Base-by-base conservation (phyloP, 2,888 invertebrate species). In the Heliothis peltigera region DNA sequence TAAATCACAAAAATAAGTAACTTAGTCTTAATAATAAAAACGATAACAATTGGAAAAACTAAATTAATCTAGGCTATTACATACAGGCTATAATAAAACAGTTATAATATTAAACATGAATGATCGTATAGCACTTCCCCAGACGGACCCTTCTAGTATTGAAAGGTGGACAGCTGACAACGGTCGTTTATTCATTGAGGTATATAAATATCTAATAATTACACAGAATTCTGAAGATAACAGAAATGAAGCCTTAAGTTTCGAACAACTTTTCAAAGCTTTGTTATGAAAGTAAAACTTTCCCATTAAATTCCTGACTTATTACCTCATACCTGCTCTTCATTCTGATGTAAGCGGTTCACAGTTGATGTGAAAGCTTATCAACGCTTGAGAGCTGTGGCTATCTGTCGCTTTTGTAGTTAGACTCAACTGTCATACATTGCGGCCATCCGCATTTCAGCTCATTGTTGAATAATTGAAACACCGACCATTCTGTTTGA, bases 401-500 rank as follows among this genome's bases (percentile, higher is more conserved):
- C 21, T 49, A 59, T 48, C 43, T 19, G 57, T 60, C 46, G 28
- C 49, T 57, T 65, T 63, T 61, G 67, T 70, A 70, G 57, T 49
- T 57, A 35, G 56, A 39, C 60, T 25, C 10, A 64, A 53, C 46
- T 61, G 54, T 56, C 76, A 54, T 56, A 53, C 62, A 44, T 46
- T 59, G 58, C 53, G 54, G 44, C 64, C 55, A 58, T 63, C 56
- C 58, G 76, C 70, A 69, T 65, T 75, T 63, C 47, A 48, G 61
- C 46, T 64, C 49, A 73, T 79, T 73, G 77, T 79, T 76, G 59
- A 73, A 76, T 76, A 73, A 77, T 73, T 79, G 64, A 76, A 69
- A 59, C 43, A 49, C 42, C 8, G 61, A 39, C 61, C 52, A 44
- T 63, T 46, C 51, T 47, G 65, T 63, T 44, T 39, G 59, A 65